These are phyloP conservation scores for Diplosoma virens DNA, from an alignment of 23 tunicate species.

Conservation along the genomic window DNA sequence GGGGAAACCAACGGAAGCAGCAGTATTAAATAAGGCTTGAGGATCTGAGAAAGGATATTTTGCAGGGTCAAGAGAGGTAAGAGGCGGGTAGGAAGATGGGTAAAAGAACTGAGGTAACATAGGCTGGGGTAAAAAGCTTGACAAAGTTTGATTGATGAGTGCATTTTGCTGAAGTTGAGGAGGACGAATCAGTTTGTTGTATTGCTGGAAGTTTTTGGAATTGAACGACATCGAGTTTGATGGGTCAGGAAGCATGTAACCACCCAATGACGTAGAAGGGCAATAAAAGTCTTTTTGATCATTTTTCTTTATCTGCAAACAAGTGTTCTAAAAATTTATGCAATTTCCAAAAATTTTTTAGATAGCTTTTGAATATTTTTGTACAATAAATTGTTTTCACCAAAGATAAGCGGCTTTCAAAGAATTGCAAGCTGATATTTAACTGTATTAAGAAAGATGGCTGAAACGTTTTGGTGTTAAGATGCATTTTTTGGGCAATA, in stretches of 20 bases:
- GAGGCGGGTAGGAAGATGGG: constrained; percentile 42
- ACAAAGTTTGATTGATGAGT: not conserved
- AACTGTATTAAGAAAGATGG: too few species aligned
- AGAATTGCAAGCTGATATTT: too few species aligned
- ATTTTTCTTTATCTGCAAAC: constrained; percentile 30
- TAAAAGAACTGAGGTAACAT: constrained; percentile 39
- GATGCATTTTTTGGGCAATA: too few species aligned
- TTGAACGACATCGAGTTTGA: not conserved
- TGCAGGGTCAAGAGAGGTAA: constrained; percentile 31
- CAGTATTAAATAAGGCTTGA: constrained; percentile 20
- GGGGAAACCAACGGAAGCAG: constrained; percentile 30
- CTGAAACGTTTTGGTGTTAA: too few species aligned
- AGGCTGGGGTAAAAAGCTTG: constrained; percentile 38
- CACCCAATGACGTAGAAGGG: constrained; percentile 8
- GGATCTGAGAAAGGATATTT: constrained; percentile 29
- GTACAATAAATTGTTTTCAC: too few species aligned
- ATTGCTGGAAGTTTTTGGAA: constrained; percentile 2
- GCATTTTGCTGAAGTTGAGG: not conserved
- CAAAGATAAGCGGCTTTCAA: too few species aligned
- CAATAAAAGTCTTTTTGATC: not conserved
- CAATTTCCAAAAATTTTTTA: too few species aligned
- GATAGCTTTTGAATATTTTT: too few species aligned
- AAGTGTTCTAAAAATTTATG: too few species aligned
- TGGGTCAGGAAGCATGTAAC: constrained; percentile 19
- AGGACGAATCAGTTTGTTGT: constrained; percentile 24